Evolutionary conservation across 2,888 invertebrate genomes (phyloP).

Genomic region (Tetanocera ferruginea): DNA sequence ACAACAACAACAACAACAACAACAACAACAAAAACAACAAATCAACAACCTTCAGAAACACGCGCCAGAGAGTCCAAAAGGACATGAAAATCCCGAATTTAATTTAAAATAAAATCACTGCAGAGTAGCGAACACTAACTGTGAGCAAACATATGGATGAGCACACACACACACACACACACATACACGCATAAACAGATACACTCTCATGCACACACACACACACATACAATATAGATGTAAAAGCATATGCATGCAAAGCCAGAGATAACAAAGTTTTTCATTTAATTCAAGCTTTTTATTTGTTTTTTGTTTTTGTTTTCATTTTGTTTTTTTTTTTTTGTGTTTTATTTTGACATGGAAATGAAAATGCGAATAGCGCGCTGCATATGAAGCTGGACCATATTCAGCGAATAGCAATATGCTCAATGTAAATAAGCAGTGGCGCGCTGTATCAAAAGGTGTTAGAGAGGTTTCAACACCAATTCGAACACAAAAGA

Average conservation of each 20-base stretch:
- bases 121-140: not conserved
- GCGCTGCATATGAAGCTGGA: not conserved
- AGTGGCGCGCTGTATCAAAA: too few species aligned
- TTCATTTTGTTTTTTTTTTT: not conserved
- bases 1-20: not conserved
- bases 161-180: conserved; percentile 3
- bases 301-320: not conserved
- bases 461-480: too few species aligned
- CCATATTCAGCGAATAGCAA: not conserved
- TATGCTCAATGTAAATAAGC: too few species aligned
- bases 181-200: not conserved
- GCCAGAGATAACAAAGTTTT: conserved; percentile 11
- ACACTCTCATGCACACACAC: not conserved
- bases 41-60: conserved; percentile 1
- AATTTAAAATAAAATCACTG: conserved; percentile 32
- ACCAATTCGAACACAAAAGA: too few species aligned
- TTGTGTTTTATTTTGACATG: not conserved
- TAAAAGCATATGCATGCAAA: conserved; percentile 12
- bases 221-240: not conserved
- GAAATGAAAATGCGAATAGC: not conserved
- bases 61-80: not conserved
- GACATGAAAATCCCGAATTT: conserved; percentile 23
- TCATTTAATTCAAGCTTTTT: not conserved
- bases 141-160: not conserved
- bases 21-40: not conserved